Evolutionary conservation across 1,140 invertebrate species (phyloP).

Genomic region (Cheumatopsyche charites): DNA sequence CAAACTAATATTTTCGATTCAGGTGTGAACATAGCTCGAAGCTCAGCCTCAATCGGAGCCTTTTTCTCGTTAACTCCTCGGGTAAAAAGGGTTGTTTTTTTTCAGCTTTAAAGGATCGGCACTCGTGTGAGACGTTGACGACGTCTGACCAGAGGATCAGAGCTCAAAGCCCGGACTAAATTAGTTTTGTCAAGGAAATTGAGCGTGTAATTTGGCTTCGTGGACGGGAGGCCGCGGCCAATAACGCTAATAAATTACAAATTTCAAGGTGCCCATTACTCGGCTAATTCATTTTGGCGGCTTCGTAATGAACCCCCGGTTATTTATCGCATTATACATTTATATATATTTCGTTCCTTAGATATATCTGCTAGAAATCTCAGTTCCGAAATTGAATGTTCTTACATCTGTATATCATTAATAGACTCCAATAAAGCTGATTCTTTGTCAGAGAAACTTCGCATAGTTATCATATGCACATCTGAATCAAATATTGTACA

Average conservation of each 20-base stretch:
- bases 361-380: neutral
- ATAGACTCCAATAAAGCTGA: too few relatives aligned
- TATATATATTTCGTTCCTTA: neutral
- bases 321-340: slow-evolving; percentile 8
- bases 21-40: too few relatives aligned
- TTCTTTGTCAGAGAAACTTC: too few relatives aligned
- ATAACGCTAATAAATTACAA: slow-evolving; percentile 34
- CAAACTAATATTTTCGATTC: too few relatives aligned
- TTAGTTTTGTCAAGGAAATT: slow-evolving; percentile 40
- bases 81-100: too few relatives aligned
- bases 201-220: slow-evolving; percentile 35
- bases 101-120: too few relatives aligned
- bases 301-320: slow-evolving; percentile 20
- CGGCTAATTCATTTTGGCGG: slow-evolving; percentile 31
- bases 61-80: too few relatives aligned
- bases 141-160: neutral
- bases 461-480: too few relatives aligned
- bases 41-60: too few relatives aligned
- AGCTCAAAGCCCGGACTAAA: neutral
- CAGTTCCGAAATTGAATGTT: too few relatives aligned
- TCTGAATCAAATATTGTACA: too few relatives aligned
- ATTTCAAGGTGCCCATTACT: slow-evolving; percentile 39
- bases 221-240: slow-evolving; percentile 26
- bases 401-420: too few relatives aligned
- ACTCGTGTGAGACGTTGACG: neutral